Evolutionary conservation across 2,113 vertebrate species (phyloP), one percentile per base, ranked within the genome.

Genomic region (Illadopsis cleaveri): DNA sequence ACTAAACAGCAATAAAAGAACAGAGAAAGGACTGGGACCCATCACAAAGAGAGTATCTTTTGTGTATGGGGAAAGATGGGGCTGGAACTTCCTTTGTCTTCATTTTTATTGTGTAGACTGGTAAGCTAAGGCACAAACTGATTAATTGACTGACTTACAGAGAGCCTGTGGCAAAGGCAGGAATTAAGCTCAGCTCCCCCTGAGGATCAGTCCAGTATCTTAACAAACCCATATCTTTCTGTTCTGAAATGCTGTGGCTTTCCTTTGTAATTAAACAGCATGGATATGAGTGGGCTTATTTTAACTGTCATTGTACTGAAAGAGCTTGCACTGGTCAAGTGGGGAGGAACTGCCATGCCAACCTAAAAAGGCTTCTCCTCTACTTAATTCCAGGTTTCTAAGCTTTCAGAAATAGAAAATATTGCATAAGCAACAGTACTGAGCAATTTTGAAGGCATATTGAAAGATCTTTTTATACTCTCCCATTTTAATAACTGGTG

Each of bases 371-470:
- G 35, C 54, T 94, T 94, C 57, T 91, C 66, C 48, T 83, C 84
- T 73, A 75, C 87, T 92, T 92, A 96, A 93, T 93, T 91, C 64
- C 71, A 92, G 66, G 69, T 47, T 92, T 93, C 94, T 86, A 64
- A 91, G 68, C 68, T 94, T 96, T 95, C 95, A 88, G 50, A 94
- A 94, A 89, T 57, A 93, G 88, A 95, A 96, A 95, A 93, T 79
- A 96, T 53, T 92, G 81, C 64, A 83, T 90, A 96, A 94, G 86
- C 54, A 91, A 95, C 76, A 92, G 90, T 25, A 47, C 62, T 65
- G 89, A 94, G 66, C 44, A 86, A 86, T 94, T 95, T 5, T 85
- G 84, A 95, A 91, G 86, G 58, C 76, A 75, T 35, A 48, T 16
- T 71, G 89, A 94, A 96, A 95, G 38, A 91, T 47, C 37, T 93